A percentile compares a stretch with the other conserved stretches of the same genome.
Evolutionary conservation across 2,797 vertebrate genomes (phyloP).

Genomic region (Mormyrus hasselquistii): DNA sequence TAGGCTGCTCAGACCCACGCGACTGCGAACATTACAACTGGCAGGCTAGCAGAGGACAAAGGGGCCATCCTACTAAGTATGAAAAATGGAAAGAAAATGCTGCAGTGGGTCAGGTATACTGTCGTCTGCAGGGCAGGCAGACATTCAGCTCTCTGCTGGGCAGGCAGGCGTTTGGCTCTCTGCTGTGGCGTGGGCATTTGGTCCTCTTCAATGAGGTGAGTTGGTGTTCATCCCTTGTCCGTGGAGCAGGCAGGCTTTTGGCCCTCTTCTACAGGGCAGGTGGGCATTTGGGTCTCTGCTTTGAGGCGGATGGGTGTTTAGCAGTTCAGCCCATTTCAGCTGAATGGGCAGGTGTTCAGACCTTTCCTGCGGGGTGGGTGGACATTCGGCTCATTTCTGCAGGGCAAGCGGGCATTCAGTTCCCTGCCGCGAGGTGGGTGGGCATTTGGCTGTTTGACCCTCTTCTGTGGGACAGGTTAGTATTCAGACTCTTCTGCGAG

Average conservation of each 20-base stretch:
- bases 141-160: not conserved
- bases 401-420: not conserved
- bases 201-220: not conserved
- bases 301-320: not conserved
- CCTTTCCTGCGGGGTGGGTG: not conserved
- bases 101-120: not conserved
- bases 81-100: not conserved
- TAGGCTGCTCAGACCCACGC: not conserved
- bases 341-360: too few species aligned
- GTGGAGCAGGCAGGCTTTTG: not conserved
- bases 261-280: not conserved
- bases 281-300: not conserved
- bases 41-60: not conserved
- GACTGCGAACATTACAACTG: not conserved
- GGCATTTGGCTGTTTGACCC: not conserved
- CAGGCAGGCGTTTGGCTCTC: too few species aligned
- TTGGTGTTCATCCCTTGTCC: not conserved
- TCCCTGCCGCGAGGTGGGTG: not conserved
- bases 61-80: not conserved
- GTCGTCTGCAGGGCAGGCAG: not conserved
- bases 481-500: too few species aligned
- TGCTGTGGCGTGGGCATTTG: not conserved
- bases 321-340: too few species aligned
- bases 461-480: not conserved
- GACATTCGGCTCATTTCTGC: too few species aligned